Evolutionary conservation across 2,797 vertebrate species (phyloP).

Genomic region (Parauchenoglanis ngamensis): DNA sequence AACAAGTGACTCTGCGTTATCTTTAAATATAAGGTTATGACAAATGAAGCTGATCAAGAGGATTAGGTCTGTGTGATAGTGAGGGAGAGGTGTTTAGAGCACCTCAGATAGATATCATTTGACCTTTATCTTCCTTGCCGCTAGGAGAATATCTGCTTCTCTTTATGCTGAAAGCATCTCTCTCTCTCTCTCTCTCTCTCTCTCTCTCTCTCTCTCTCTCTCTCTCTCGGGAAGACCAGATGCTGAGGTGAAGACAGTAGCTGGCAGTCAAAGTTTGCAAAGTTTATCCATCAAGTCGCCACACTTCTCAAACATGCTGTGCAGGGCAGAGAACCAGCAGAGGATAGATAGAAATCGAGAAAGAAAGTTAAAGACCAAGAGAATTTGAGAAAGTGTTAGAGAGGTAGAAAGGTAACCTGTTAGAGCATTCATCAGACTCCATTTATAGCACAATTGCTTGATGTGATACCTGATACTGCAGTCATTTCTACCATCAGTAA

Average conservation of each 20-base stretch:
- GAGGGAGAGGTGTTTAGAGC: conserved; percentile 16
- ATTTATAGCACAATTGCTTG: neutral
- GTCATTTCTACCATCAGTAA: neutral
- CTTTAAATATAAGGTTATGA: conserved; percentile 12
- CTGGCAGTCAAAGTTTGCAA: conserved; percentile 22
- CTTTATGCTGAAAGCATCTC: conserved; percentile 23
- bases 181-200: conserved; percentile 17
- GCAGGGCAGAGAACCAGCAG: conserved; percentile 19
- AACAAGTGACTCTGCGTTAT: conserved; percentile 1
- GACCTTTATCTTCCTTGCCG: conserved; percentile 26
- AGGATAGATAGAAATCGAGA: neutral
- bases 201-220: conserved; percentile 7
- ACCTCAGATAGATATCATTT: conserved; percentile 37
- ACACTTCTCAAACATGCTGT: conserved; percentile 31
- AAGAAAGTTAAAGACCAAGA: conserved; percentile 6
- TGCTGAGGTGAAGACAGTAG: conserved; percentile 12
- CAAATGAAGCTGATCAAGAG: conserved; percentile 25
- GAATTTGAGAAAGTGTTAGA: neutral
- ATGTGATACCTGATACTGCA: neutral
- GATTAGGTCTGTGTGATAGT: conserved; percentile 16
- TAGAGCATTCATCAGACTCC: neutral
- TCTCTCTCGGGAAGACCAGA: conserved; percentile 18
- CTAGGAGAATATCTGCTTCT: conserved; percentile 18
- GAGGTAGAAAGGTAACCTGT: neutral
- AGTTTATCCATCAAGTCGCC: conserved; percentile 46